These are phyloP conservation scores for Dinocampus coccinellae DNA, from an alignment of 2,888 invertebrate species.

Conservation along the genomic window DNA sequence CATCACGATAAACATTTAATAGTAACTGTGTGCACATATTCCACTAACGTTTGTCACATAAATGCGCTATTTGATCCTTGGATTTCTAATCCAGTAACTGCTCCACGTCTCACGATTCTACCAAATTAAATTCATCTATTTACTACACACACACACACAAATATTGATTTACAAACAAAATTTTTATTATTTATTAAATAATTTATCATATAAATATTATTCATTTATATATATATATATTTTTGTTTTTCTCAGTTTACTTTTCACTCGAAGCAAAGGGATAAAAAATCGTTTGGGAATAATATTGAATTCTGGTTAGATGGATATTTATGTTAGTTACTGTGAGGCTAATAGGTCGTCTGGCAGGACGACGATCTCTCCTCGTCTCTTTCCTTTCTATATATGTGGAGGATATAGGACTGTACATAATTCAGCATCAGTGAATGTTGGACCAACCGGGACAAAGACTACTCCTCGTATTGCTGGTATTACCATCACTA, in stretches of 20 bases:
- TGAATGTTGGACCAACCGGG: conserved; percentile 39
- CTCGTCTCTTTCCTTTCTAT: too few species aligned
- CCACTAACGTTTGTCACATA: conserved; percentile 7
- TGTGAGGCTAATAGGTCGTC: conserved; percentile 56
- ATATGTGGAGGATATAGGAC: conserved; percentile 59
- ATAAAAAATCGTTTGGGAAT: neutral
- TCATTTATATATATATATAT: neutral
- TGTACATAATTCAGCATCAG: conserved; percentile 69
- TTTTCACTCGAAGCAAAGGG: conserved; percentile 17
- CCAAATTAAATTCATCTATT: conserved; percentile 9
- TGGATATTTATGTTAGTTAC: conserved; percentile 55
- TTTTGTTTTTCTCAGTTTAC: neutral
- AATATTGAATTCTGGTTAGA: conserved; percentile 1
- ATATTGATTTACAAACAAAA: neutral
- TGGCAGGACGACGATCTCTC: too few species aligned
- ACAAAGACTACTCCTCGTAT: conserved; percentile 10
- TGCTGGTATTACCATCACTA: neutral
- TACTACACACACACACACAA: neutral
- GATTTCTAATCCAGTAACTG: conserved; percentile 19
- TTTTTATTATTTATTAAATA: too few species aligned
- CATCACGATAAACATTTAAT: conserved; percentile 25
- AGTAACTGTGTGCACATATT: neutral
- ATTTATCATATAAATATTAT: too few species aligned
- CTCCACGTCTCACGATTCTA: conserved; percentile 25
- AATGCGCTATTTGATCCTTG: conserved; percentile 3